Conservation (phyloP, 2,113 vertebrate species). For the Dipodomys merriami region DNA sequence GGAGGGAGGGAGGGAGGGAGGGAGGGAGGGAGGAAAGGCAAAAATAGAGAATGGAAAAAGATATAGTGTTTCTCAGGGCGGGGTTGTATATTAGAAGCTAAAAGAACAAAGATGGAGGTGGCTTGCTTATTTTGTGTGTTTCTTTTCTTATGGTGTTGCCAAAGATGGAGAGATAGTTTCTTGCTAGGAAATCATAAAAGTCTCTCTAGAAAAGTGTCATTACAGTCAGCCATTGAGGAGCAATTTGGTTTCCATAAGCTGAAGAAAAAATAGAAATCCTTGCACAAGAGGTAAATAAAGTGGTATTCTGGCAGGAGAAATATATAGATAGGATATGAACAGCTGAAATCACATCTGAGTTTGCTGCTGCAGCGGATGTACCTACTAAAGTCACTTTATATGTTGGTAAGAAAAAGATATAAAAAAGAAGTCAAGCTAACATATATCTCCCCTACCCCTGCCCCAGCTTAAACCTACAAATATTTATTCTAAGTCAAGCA, state of each 20-base stretch:
- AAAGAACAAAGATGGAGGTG: neutral
- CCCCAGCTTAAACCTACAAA: neutral
- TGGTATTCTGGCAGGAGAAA: constrained; percentile 6
- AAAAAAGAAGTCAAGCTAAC: neutral
- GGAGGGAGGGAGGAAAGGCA: neutral
- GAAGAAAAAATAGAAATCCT: constrained; percentile 23
- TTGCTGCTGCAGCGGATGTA: neutral
- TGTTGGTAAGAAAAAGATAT: neutral
- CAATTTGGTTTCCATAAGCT: neutral
- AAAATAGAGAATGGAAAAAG: neutral
- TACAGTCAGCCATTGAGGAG: neutral
- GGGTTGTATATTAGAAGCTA: neutral
- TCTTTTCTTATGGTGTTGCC: neutral
- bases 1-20: no score
- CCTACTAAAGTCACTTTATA: neutral
- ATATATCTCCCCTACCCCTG: neutral
- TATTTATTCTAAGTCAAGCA: neutral
- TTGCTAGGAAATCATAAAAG: neutral
- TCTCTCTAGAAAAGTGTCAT: constrained; percentile 23
- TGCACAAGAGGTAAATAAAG: constrained; percentile 1
- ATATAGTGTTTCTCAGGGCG: neutral
- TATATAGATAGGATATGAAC: neutral
- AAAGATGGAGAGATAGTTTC: neutral
- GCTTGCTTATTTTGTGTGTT: neutral
- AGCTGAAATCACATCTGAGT: neutral